These are phyloP conservation scores for Hexactinellida sp. DNA, from an alignment of 37 sponge, comb jelly and placozoan species.

Conservation along the genomic window DNA sequence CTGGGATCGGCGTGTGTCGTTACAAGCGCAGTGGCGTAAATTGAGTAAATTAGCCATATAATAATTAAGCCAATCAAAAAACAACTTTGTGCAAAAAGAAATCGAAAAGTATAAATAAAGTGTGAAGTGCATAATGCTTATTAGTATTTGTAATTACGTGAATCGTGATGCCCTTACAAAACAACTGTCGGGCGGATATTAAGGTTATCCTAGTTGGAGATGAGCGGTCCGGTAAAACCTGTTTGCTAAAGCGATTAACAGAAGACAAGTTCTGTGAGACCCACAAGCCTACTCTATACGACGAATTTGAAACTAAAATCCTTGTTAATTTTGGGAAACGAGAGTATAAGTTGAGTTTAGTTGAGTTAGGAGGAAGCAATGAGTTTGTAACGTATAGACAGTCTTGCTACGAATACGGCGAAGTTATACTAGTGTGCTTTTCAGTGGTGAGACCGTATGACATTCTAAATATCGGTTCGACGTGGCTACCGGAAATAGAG, in stretches of 20 bases:
- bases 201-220: background rate
- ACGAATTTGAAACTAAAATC: background rate
- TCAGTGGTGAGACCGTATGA: constrained; percentile 1
- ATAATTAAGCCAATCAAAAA: constrained; percentile 9
- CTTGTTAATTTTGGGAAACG: background rate
- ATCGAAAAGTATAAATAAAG: background rate
- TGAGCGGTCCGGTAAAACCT: background rate
- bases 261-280: background rate
- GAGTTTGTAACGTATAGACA: background rate
- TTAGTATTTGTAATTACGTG: too few relatives aligned
- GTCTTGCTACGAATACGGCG: background rate
- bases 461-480: background rate
- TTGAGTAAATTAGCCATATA: background rate
- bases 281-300: background rate
- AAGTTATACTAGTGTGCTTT: background rate
- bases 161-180: background rate
- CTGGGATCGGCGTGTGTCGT: too few relatives aligned
- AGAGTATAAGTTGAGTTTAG: background rate
- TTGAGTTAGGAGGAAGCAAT: background rate
- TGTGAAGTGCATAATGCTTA: background rate
- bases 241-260: background rate
- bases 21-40: too few relatives aligned
- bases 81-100: background rate
- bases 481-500: background rate
- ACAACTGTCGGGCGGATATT: background rate